Evolutionary conservation across 2,888 invertebrate species (phyloP), one percentile per base, ranked within the genome.

Genomic region (Sipha maydis): DNA sequence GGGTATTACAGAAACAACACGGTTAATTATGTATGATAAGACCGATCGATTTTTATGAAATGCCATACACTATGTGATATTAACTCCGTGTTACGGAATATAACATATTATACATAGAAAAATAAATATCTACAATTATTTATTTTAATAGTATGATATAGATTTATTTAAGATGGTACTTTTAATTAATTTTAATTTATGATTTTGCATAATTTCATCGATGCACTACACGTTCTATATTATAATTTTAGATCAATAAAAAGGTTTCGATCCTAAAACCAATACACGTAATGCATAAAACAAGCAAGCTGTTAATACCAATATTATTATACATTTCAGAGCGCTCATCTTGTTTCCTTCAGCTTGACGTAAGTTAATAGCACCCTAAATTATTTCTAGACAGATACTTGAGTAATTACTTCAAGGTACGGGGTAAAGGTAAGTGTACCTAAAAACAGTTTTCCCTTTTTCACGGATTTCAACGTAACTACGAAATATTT

Each of bases 61-160:
- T 28, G 31, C 71, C n/a, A 31, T 71, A 61, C 25, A 4, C 25
- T 48, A 48, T 14, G 11, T 11, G 17, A 71, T 71, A 71, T 71
- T 71, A 31, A 28, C 31, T 71, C 21, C 25, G 11, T 14, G 71
- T 69, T 9, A 69, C 28, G 31, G 14, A 17, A 71, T 28, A 54
- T 28, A 48, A 11, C 11, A 48, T 48, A 48, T 8, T n/a, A n/a
- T 38, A 71, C 34, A 21, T 8, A 41, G 69, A n/a, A 3, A 82
- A 69, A 82, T 69, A 28, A 82, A 69, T 82, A 82, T 69, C 48
- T 69, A 41, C 11, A 41, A 82, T n/a, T n/a, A n/a, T n/a, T n/a
- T 28, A 28, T 69, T 34, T 34, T 21, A 25, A 25, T 82, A 69
- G 3, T 4, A 82, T 82, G 38, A 38, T 19, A 41, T 69, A 7